phyloP scores from a whole-genome alignment of 2,113 vertebrate genomes.

The Gavialis gangeticus region DNA sequence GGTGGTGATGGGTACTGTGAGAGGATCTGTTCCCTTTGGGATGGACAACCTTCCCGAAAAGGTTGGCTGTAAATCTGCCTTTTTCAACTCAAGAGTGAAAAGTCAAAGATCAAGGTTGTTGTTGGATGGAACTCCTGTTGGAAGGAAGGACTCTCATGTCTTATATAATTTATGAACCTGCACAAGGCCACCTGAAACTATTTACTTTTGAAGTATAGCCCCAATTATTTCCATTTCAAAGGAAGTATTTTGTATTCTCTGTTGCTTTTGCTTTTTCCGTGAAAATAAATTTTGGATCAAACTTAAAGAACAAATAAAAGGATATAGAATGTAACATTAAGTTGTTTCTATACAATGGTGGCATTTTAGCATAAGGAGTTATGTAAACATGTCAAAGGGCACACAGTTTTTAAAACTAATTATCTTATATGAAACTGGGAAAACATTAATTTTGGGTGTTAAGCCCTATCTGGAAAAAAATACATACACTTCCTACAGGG shows the following conservation, averaged over 20 bases:
- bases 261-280: background rate
- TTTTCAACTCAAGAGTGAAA: background rate
- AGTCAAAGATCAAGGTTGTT: background rate
- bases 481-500: background rate
- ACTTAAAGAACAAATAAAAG: background rate
- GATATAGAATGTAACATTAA: background rate
- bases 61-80: background rate
- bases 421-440: background rate
- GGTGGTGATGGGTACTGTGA: background rate
- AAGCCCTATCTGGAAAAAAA: background rate
- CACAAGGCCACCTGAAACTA: background rate
- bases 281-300: background rate
- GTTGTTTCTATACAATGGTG: background rate
- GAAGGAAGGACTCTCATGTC: background rate
- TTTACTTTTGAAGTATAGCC: background rate
- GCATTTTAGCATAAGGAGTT: background rate
- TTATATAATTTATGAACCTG: background rate
- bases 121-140: background rate
- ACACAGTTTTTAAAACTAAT: constrained; percentile 11
- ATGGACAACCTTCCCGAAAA: background rate
- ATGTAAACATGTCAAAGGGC: background rate
- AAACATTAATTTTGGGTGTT: background rate
- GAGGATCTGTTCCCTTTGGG: background rate
- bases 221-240: background rate
- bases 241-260: background rate